Conservation (phyloP, 1,140 invertebrate species). For the Pseudomyrmex flavicornis region DNA sequence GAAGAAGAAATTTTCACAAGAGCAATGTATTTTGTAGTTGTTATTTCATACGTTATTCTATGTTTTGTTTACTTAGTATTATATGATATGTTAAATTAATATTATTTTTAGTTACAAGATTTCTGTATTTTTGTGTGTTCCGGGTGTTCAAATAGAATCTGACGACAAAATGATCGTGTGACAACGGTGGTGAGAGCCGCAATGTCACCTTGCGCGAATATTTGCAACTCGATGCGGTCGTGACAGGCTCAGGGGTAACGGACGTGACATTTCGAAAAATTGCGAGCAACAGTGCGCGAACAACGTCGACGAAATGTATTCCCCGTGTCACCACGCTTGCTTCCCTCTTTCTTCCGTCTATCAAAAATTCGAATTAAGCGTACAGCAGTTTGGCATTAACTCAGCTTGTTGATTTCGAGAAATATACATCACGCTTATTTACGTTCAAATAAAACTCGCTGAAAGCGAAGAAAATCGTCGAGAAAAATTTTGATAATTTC, state of each 20-base stretch:
- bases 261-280: slow-evolving; percentile 75
- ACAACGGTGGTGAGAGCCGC: slow-evolving; percentile 65
- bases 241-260: slow-evolving; percentile 68
- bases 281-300: slow-evolving; percentile 71
- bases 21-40: background rate
- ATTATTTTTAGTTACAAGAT: background rate
- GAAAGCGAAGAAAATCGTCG: background rate
- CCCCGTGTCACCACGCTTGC: slow-evolving; percentile 51
- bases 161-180: slow-evolving; percentile 70
- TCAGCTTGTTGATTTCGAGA: slow-evolving; percentile 14
- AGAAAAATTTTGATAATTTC: background rate
- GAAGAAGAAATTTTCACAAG: background rate
- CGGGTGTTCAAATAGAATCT: slow-evolving; percentile 57
- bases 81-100: too few species aligned
- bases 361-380: too few species aligned
- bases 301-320: slow-evolving; percentile 70
- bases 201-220: slow-evolving; percentile 66
- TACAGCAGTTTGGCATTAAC: slow-evolving; percentile 23
- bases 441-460: slow-evolving; percentile 27
- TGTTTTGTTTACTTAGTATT: background rate
- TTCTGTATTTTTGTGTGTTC: background rate
- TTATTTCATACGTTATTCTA: background rate
- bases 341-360: slow-evolving; percentile 4
- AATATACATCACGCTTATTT: slow-evolving; percentile 3
- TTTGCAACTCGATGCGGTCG: slow-evolving; percentile 68